Evolutionary conservation across 2,797 vertebrate species (phyloP).

Genomic region (Gymnoscopelus microlampas): DNA sequence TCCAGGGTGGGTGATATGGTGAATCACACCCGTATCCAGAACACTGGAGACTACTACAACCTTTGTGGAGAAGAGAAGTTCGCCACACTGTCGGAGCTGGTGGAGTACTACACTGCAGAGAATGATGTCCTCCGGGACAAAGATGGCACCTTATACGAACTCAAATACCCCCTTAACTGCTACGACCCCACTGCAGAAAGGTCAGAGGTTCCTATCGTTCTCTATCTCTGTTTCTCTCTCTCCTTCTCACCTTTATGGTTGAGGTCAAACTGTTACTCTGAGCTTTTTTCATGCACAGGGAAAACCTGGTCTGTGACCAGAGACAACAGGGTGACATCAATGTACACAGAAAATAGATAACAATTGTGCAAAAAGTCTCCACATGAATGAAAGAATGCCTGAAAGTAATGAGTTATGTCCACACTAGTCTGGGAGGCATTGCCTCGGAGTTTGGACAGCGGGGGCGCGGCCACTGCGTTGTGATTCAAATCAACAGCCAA

Average conservation of each 20-base stretch:
- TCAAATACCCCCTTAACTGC: slow-evolving; percentile 93
- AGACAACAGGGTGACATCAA: too few relatives aligned
- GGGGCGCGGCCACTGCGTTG: too few relatives aligned
- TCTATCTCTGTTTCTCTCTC: background rate
- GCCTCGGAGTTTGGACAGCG: too few relatives aligned
- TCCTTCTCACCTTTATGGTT: background rate
- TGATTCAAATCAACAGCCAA: too few relatives aligned
- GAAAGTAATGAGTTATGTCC: too few relatives aligned
- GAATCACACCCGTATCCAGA: slow-evolving; percentile 98
- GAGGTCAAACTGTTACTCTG: too few relatives aligned
- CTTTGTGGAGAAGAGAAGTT: slow-evolving; percentile 93
- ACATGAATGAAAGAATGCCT: too few relatives aligned
- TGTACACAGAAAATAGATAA: too few relatives aligned
- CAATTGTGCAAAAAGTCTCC: too few relatives aligned
- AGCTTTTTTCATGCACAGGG: too few relatives aligned
- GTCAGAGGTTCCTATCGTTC: slow-evolving; percentile 63
- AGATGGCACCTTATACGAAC: slow-evolving; percentile 91
- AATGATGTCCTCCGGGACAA: slow-evolving; percentile 90
- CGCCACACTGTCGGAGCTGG: slow-evolving; percentile 92
- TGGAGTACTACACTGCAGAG: slow-evolving; percentile 94
- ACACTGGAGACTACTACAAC: slow-evolving; percentile 96
- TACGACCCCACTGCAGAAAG: slow-evolving; percentile 96
- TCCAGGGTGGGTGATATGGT: slow-evolving; percentile 88
- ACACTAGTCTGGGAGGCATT: too few relatives aligned
- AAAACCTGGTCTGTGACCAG: too few relatives aligned